Percentiles rank a stretch among this genome's conserved stretches.
phyloP scores from a whole-genome alignment of 2,113 vertebrate species.

The Connochaetes taurinus region DNA sequence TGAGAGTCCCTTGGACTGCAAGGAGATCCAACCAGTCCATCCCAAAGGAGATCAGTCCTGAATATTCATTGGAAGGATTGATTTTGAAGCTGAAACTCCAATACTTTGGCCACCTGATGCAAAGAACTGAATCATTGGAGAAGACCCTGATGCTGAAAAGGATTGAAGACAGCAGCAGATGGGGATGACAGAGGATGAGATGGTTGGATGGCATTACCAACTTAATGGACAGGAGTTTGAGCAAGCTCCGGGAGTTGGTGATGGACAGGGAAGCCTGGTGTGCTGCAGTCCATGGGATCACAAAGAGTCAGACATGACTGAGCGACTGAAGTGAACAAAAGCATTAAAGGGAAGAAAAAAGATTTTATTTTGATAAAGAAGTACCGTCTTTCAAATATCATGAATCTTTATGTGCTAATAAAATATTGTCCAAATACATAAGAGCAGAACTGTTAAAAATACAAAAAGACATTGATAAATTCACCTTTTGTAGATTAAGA shows the following conservation, averaged over 20 bases:
- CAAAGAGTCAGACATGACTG: background rate
- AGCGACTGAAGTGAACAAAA: background rate
- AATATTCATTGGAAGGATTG: background rate
- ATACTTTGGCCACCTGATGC: background rate
- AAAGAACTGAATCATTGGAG: background rate
- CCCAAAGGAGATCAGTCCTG: background rate
- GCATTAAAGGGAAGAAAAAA: background rate
- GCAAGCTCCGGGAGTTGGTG: background rate
- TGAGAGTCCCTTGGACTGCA: background rate
- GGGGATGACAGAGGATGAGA: background rate
- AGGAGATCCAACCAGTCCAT: background rate
- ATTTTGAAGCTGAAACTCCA: background rate
- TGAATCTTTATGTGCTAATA: background rate
- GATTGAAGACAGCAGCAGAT: background rate
- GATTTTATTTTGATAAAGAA: background rate
- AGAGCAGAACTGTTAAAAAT: background rate
- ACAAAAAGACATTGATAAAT: background rate
- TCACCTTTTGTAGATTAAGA: background rate
- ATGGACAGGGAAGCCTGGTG: background rate
- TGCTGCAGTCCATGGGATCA: background rate
- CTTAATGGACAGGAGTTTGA: background rate
- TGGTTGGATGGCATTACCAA: background rate
- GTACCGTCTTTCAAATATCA: background rate
- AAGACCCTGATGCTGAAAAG: background rate
- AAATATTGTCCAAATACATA: background rate